phyloP scores from a whole-genome alignment of 1,140 invertebrate genomes.

The Drosophila gunungcola region DNA sequence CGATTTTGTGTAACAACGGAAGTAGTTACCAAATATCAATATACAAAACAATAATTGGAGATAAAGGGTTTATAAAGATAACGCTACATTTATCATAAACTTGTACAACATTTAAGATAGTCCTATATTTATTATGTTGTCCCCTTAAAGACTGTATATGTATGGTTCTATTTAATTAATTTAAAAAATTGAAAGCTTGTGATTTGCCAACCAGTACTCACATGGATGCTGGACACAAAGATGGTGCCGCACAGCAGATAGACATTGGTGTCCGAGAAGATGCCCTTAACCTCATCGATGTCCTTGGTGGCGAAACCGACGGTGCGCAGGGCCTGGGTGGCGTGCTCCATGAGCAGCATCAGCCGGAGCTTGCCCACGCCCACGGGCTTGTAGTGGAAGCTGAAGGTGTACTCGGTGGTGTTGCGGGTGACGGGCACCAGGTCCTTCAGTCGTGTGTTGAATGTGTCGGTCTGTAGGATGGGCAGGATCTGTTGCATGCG shows the following conservation, averaged over 20 bases:
- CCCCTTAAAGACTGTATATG: too few relatives aligned
- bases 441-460: conserved; percentile 91
- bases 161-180: too few relatives aligned
- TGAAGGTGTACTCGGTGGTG: conserved; percentile 86
- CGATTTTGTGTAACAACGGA: too few relatives aligned
- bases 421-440: conserved; percentile 88
- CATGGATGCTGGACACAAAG: conserved; percentile 96
- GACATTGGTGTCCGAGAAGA: conserved; percentile 98
- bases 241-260: conserved; percentile 97
- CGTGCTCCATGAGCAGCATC: conserved; percentile 91
- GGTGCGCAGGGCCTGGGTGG: conserved; percentile 89
- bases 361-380: conserved; percentile 90
- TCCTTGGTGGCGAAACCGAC: conserved; percentile 97
- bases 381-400: conserved; percentile 87
- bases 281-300: conserved; percentile 97
- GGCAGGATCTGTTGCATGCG: conserved; percentile 91
- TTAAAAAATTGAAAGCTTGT: too few relatives aligned
- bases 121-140: too few relatives aligned
- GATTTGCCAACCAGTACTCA: conserved; percentile 86
- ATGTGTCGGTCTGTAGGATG: conserved; percentile 92
- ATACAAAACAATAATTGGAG: too few relatives aligned
- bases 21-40: too few relatives aligned
- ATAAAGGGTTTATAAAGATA: too few relatives aligned
- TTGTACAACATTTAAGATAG: too few relatives aligned
- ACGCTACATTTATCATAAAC: too few relatives aligned